These are phyloP conservation scores for Reticulitermes lucifugus DNA, from an alignment of 2,888 invertebrate species.

Conservation along the genomic window DNA sequence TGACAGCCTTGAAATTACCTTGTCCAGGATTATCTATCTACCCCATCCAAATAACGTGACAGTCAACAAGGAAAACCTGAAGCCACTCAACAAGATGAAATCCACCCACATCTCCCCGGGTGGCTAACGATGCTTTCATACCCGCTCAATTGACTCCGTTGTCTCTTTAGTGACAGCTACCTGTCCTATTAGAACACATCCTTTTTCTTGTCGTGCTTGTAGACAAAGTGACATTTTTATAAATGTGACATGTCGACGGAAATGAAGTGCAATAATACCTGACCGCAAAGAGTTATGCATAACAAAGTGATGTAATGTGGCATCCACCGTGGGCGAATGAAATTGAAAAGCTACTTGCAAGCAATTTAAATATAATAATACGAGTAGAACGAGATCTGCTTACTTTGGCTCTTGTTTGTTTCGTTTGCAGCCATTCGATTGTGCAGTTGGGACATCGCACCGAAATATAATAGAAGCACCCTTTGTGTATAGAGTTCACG, in stretches of 20 bases:
- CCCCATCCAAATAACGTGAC: neutral
- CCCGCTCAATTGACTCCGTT: constrained; percentile 26
- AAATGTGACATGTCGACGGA: neutral
- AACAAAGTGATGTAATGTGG: too few species aligned
- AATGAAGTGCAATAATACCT: neutral
- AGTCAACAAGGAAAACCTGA: too few species aligned
- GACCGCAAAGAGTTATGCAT: too few species aligned
- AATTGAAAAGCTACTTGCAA: too few species aligned
- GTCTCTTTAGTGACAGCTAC: constrained; percentile 28
- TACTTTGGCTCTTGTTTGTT: too few species aligned
- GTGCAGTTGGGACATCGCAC: too few species aligned
- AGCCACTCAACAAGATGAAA: constrained; percentile 3
- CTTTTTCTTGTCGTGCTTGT: neutral
- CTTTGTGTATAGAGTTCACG: too few species aligned
- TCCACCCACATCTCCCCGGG: constrained; percentile 15
- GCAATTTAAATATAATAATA: too few species aligned
- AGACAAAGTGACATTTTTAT: neutral
- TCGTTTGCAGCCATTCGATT: too few species aligned
- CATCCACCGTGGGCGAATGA: too few species aligned
- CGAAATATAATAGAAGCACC: too few species aligned
- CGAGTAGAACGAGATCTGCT: too few species aligned
- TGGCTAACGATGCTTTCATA: constrained; percentile 22
- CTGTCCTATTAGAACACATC: constrained; percentile 20
- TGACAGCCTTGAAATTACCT: constrained; percentile 33
- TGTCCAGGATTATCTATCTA: neutral